phyloP scores from a whole-genome alignment of 2,113 vertebrate genomes.

The Mobula hypostoma region DNA sequence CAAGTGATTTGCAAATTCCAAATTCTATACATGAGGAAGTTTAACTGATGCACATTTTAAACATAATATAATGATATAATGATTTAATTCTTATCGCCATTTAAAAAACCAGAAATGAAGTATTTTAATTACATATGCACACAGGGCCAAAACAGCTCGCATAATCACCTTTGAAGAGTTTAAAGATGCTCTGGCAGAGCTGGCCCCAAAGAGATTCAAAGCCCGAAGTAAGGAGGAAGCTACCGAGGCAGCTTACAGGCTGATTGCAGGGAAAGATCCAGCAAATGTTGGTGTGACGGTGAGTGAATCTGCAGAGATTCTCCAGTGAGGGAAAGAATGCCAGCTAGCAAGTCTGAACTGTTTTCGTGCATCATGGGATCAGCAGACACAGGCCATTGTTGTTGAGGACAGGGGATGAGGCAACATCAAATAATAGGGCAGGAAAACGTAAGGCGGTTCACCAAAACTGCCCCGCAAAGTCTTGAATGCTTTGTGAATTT shows the following conservation, averaged over 20 bases:
- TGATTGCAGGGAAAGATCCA: slow-evolving; percentile 81
- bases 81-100: background rate
- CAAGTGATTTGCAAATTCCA: background rate
- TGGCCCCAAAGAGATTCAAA: slow-evolving; percentile 82
- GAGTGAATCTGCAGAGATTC: slow-evolving; percentile 46
- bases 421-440: background rate
- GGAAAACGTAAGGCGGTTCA: background rate
- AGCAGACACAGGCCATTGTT: background rate
- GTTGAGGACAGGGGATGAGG: background rate
- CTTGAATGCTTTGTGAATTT: too few relatives aligned
- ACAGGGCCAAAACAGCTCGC: slow-evolving; percentile 77
- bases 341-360: background rate
- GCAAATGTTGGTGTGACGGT: slow-evolving; percentile 79
- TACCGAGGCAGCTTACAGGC: slow-evolving; percentile 63
- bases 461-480: too few relatives aligned
- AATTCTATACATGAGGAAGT: too few relatives aligned
- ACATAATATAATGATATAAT: background rate
- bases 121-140: slow-evolving; percentile 34
- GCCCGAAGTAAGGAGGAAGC: slow-evolving; percentile 83
- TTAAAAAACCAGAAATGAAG: background rate
- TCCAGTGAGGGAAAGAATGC: background rate
- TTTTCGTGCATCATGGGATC: background rate
- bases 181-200: slow-evolving; percentile 74
- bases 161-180: slow-evolving; percentile 88
- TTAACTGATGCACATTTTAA: background rate